phyloP scores from a whole-genome alignment of 2,888 invertebrate genomes.

The Pyrrhia umbra region DNA sequence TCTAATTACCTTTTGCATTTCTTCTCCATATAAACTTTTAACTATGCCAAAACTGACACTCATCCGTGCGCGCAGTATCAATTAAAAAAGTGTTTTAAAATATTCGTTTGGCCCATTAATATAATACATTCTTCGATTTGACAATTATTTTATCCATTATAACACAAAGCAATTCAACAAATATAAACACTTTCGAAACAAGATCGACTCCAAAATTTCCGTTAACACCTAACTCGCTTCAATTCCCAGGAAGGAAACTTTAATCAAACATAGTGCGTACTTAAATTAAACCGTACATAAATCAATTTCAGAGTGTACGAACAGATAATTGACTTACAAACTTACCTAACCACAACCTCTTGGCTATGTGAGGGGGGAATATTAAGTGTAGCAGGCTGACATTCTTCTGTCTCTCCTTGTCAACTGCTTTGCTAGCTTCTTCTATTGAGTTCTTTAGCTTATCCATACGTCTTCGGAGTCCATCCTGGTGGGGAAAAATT shows the following conservation, averaged over 20 bases:
- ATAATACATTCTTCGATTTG: neutral
- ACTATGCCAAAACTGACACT: too few relatives aligned
- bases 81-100: too few relatives aligned
- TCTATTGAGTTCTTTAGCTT: slow-evolving; percentile 98
- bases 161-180: slow-evolving; percentile 9
- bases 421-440: slow-evolving; percentile 97
- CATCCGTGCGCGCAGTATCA: too few relatives aligned
- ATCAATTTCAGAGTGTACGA: slow-evolving; percentile 57
- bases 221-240: slow-evolving; percentile 43
- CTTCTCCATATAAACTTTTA: too few relatives aligned
- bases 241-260: slow-evolving; percentile 51
- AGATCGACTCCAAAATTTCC: slow-evolving; percentile 33
- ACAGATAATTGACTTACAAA: slow-evolving; percentile 63
- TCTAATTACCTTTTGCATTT: too few relatives aligned
- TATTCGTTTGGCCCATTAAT: too few relatives aligned
- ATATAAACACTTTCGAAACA: slow-evolving; percentile 14
- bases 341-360: slow-evolving; percentile 97
- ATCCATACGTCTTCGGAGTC: slow-evolving; percentile 97
- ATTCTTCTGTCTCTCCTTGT: slow-evolving; percentile 98
- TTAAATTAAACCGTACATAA: slow-evolving; percentile 62
- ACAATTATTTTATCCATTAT: neutral
- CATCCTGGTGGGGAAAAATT: slow-evolving; percentile 91
- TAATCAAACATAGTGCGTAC: slow-evolving; percentile 56
- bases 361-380: slow-evolving; percentile 98
- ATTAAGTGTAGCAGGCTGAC: slow-evolving; percentile 98